Evolutionary conservation across 1,140 invertebrate genomes (phyloP), one percentile per base, ranked within the genome.

Genomic region (Lineus longissimus): DNA sequence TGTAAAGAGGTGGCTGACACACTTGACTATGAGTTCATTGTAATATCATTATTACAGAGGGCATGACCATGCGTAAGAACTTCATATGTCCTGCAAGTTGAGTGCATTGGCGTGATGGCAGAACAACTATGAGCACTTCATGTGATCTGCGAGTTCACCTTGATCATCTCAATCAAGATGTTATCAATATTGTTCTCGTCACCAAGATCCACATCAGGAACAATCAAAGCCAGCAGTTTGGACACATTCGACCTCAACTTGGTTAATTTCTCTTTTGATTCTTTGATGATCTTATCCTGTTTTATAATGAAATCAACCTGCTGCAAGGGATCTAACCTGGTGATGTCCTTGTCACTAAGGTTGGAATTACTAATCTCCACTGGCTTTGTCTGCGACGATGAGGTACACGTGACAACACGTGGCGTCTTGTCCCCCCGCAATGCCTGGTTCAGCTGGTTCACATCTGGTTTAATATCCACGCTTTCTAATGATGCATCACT

Each of bases 131-230:
- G n/a, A n/a, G n/a, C n/a, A n/a, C n/a, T n/a, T n/a, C n/a, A n/a
- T n/a, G n/a, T n/a, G n/a, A n/a, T n/a, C 25, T 51, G 6, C n/a
- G 19, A 23, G 47, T 51, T 51, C 6, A 27, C 47, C 25, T 23
- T 51, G n/a, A 76, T 76, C 74, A 76, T 73, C 23, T 73, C 73
- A 13, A 59, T 63, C 4, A 76, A 67, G 19, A 74, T 70, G 17
- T 66, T 55, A 47, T 73, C 72, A 47, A 76, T 70, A 55, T 69
- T 66, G 19, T 63, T 61, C 0, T 60, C 55, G 17, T 61, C 61
- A 2, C 70, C 72, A 17, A 75, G 47, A 45, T 75, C 70, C 13
- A 71, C 63, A 31, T 72, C 70, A 0, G 75, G 72, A 0, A 73
- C 68, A 27, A 75, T 72, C 41, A 70, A 69, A 31, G 66, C 60